These are phyloP conservation scores for Gerris lacustris DNA, from an alignment of 2,888 invertebrate genomes.

Conservation along the genomic window DNA sequence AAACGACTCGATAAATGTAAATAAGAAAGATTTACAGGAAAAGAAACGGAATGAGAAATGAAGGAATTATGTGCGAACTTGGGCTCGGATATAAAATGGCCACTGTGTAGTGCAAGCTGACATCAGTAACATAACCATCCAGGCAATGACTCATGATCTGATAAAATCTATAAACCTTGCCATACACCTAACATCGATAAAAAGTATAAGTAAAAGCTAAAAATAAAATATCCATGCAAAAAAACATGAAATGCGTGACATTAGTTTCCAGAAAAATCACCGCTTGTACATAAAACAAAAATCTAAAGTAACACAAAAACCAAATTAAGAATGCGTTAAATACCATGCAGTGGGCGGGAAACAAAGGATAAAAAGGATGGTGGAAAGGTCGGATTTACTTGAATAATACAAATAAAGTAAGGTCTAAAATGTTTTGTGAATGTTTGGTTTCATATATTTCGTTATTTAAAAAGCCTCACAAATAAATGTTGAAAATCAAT, in stretches of 20 bases:
- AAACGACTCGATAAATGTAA: too few species aligned
- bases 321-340: background rate
- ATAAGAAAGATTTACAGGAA: too few species aligned
- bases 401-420: background rate
- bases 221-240: slow-evolving; percentile 3
- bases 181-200: slow-evolving; percentile 1
- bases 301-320: background rate
- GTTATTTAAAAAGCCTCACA: background rate
- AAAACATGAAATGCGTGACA: slow-evolving; percentile 5
- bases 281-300: slow-evolving; percentile 5
- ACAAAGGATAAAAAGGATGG: background rate
- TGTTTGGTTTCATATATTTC: background rate
- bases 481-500: background rate
- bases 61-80: too few species aligned
- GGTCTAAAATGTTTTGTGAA: background rate
- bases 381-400: background rate
- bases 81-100: too few species aligned
- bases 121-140: slow-evolving; percentile 3
- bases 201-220: background rate
- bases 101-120: background rate
- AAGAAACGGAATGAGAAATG: too few species aligned
- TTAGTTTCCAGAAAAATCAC: slow-evolving; percentile 2
- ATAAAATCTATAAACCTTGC: slow-evolving; percentile 5
- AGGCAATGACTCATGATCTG: slow-evolving; percentile 3
- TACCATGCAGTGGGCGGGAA: slow-evolving; percentile 3